Conservation (phyloP, 2,888 invertebrate species). For the Melinaea menophilus region DNA sequence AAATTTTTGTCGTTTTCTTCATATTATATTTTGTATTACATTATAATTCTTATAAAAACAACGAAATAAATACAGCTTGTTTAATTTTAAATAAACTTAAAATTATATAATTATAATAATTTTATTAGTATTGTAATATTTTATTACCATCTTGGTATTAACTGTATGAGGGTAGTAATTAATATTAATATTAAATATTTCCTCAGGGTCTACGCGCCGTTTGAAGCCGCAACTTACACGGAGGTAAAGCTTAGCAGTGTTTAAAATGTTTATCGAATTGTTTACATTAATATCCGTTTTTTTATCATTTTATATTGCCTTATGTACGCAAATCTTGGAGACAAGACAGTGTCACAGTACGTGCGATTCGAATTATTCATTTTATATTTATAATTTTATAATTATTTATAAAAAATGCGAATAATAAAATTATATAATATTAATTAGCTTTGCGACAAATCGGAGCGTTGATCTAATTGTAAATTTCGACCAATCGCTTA, state of each 20-base stretch:
- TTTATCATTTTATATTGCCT: conserved; percentile 7
- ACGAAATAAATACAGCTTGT: too few species aligned
- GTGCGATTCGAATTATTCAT: conserved; percentile 11
- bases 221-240: conserved; percentile 28
- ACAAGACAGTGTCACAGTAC: conserved; percentile 11
- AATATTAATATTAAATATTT: conserved; percentile 32
- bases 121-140: too few species aligned
- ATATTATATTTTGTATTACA: too few species aligned
- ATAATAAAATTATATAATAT: too few species aligned
- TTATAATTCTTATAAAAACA: too few species aligned
- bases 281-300: conserved; percentile 13
- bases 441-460: conserved; percentile 15
- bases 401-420: too few species aligned
- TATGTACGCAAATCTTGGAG: conserved; percentile 14
- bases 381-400: not conserved
- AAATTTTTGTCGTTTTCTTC: too few species aligned
- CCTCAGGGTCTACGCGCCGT: conserved; percentile 59
- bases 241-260: conserved; percentile 26
- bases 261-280: conserved; percentile 5
- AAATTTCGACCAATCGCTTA: conserved; percentile 64
- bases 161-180: not conserved
- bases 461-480: conserved; percentile 19
- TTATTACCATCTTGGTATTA: too few species aligned
- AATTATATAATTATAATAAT: too few species aligned
- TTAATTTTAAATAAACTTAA: too few species aligned